These are phyloP conservation scores for Choristoneura fumiferana DNA, from an alignment of 1,140 invertebrate species.

Conservation along the genomic window DNA sequence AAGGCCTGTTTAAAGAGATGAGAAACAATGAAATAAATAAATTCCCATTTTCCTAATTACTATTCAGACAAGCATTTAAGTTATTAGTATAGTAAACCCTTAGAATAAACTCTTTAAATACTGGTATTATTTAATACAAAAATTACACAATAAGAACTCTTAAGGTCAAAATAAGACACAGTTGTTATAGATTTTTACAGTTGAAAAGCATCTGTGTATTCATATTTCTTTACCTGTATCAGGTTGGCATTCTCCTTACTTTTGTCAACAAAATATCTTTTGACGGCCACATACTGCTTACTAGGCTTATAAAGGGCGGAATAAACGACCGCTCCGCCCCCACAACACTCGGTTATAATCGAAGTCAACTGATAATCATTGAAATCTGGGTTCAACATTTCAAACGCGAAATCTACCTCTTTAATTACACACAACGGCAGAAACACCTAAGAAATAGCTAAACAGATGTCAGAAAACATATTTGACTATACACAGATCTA, in stretches of 20 bases:
- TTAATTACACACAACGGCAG: slow-evolving; percentile 18
- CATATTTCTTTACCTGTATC: slow-evolving; percentile 79
- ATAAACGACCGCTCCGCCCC: slow-evolving; percentile 83
- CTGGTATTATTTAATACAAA: no score
- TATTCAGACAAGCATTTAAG: no score
- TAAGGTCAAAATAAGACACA: slow-evolving; percentile 24
- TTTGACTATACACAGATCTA: background rate
- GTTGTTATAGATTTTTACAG: slow-evolving; percentile 20
- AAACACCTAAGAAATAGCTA: background rate
- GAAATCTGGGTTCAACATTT: slow-evolving; percentile 69
- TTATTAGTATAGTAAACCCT: no score
- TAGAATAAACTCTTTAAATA: no score
- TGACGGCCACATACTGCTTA: slow-evolving; percentile 84
- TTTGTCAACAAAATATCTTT: slow-evolving; percentile 87
- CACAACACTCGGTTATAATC: slow-evolving; percentile 83
- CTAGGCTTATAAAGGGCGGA: slow-evolving; percentile 84
- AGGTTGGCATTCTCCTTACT: slow-evolving; percentile 82
- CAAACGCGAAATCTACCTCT: slow-evolving; percentile 19
- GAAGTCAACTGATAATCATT: slow-evolving; percentile 80
- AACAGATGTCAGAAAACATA: background rate
- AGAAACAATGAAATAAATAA: no score
- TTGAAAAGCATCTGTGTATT: no score
- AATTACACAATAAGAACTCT: slow-evolving; percentile 20
- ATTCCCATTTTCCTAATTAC: no score
- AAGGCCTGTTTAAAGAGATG: no score